Evolutionary conservation across 2,888 invertebrate species (phyloP), one percentile per base, ranked within the genome.

Genomic region (Lithophane leautieri): DNA sequence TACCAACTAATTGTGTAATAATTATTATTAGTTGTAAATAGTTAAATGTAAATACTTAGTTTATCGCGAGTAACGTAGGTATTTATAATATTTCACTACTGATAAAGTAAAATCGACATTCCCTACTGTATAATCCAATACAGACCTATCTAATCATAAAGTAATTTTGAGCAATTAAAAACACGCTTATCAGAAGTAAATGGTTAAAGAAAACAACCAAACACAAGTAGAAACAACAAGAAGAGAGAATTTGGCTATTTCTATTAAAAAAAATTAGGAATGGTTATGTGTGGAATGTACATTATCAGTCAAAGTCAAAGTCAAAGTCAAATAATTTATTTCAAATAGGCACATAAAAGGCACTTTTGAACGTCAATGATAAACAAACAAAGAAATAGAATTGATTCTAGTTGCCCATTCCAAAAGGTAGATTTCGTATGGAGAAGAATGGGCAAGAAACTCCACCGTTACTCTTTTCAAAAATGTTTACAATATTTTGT

Each of bases 81-180:
- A 42, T 1, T 28, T 25, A 42, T 4, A 34, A 34, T 34, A 81
- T 75, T 77, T 75, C 42, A 62, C 8, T 47, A 28, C 28, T 44
- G 77, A 82, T 63, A 76, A 81, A 62, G 16, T 61, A 22, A 81
- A 65, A 78, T 77, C 52, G 6, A 40, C 28, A 82, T 61, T 67
- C 47, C 34, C 25, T 42, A 34, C 42, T 58, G 25, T 25, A 19
- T 62, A 62, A 74, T 56, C 62, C 56, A 63, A 22, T 42, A 63
- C 19, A 14, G 9, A 62, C 16, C n/a, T 76, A 83, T 79, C 84
- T 80, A 72, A 80, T 79, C 84, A 14, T 54, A 67, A 60, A 68
- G 25, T 8, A 69, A 63, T 82, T 22, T 58, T 34, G 42, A 22
- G 14, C 42, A 40, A 54, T 62, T 42, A n/a, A 62, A 74, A 62